phyloP scores from a whole-genome alignment of 2,888 invertebrate species.

The Tryphoninae sp. region DNA sequence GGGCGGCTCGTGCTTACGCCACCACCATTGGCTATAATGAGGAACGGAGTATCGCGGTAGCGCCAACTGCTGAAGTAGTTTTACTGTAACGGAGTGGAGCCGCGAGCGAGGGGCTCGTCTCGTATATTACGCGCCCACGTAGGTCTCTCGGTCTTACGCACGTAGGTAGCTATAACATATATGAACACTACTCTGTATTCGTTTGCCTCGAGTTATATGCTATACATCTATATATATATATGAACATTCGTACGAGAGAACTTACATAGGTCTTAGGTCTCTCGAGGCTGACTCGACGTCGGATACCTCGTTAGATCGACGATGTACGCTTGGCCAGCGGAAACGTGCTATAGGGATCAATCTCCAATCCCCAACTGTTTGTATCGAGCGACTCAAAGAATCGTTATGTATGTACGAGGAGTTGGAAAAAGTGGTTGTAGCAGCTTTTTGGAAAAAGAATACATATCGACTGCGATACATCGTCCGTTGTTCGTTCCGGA shows the following conservation, averaged over 20 bases:
- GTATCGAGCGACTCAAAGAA: no score
- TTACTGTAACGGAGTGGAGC: conserved; percentile 40
- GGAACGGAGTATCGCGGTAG: neutral
- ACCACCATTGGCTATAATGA: conserved; percentile 27
- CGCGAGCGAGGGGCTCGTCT: conserved; percentile 23
- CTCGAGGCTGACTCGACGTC: conserved; percentile 27
- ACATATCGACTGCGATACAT: no score
- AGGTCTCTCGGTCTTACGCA: conserved; percentile 36
- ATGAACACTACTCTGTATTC: neutral
- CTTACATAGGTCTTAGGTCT: neutral
- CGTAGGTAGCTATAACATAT: conserved; percentile 31
- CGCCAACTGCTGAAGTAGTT: conserved; percentile 31
- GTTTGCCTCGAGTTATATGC: neutral
- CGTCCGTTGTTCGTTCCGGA: no score
- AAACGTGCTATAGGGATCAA: conserved; percentile 18
- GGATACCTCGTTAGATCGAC: conserved; percentile 5
- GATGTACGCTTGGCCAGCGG: conserved; percentile 10
- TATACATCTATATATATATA: neutral
- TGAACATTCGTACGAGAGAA: neutral
- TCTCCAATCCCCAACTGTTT: conserved; percentile 14
- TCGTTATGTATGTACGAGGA: no score
- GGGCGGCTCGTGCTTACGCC: neutral
- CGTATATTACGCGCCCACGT: conserved; percentile 46
- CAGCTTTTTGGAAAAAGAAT: no score
- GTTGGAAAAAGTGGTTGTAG: no score